Evolutionary conservation across 2,113 vertebrate species (phyloP).

Genomic region (Fregetta grallaria): DNA sequence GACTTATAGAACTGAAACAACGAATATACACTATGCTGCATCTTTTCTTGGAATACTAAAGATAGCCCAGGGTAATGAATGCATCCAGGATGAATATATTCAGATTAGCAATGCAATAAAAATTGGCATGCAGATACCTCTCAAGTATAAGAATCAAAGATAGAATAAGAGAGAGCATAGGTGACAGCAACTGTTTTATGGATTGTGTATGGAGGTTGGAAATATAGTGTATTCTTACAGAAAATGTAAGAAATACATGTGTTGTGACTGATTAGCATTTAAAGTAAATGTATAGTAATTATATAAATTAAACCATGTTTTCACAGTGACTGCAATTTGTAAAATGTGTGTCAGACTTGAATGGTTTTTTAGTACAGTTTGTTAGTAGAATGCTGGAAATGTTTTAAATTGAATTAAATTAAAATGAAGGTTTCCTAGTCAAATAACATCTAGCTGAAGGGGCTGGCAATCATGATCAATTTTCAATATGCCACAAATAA

Average conservation of each 20-base stretch:
- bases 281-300: not conserved
- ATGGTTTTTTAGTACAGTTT: not conserved
- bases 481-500: not conserved
- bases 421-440: not conserved
- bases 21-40: not conserved
- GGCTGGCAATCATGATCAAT: not conserved
- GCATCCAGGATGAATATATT: not conserved
- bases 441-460: not conserved
- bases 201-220: not conserved
- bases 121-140: not conserved
- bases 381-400: not conserved
- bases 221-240: not conserved
- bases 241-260: not conserved
- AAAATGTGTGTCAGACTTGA: not conserved
- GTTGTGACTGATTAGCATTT: not conserved
- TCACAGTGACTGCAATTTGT: not conserved
- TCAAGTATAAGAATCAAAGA: not conserved
- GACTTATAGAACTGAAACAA: not conserved
- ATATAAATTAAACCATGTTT: not conserved
- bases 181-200: not conserved
- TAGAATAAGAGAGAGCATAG: not conserved
- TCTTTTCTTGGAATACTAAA: constrained; percentile 19
- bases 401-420: not conserved
- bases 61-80: constrained; percentile 14
- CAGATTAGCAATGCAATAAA: constrained; percentile 5